Evolutionary conservation across 2,113 vertebrate genomes (phyloP), one percentile per base, ranked within the genome.

Genomic region (Leuciscus idus): DNA sequence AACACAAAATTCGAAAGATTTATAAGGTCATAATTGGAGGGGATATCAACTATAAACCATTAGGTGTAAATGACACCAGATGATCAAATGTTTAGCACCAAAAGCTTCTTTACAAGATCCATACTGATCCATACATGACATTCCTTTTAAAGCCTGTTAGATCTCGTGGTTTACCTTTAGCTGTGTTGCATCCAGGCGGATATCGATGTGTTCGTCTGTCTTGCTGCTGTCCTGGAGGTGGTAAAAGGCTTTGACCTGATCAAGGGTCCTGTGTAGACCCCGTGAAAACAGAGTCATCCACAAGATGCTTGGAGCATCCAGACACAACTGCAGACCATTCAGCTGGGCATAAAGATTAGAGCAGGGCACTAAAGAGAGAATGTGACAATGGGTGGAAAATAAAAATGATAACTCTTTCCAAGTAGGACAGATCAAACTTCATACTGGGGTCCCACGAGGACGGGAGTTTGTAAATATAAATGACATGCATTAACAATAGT

Each of bases 191-290:
- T 99, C 97, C 91, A 99, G 78, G 10, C 97, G 94, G 7, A 99
- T 90, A 85, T 99, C 97, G 59, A 99, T 83, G 0, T 98, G 97
- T 89, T 99, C 98, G 17, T 97, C 96, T 0, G 74, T 92, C 87
- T 96, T 96, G 89, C 93, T 94, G 0, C 96, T 96, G 90, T 96
- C 95, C 89, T 98, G 96, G 90, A 98, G 91, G 87, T 97, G 97
- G 92, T 98, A 99, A 90, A 98, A 98, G 64, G 97, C 97, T 92
- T 98, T 98, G 90, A 99, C 98, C 89, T 99, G 97, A 89, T 99
- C 96, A 91, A 99, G 89, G 26, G 97, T 98, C 79, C 92, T 95
- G 64, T 95, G 96, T 59, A 99, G 95, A 79, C 98, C 97, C 88
- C 97, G 93, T 88, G 96, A 96, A 89, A 99, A 99, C 85, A 97